Evolutionary conservation across 2,113 vertebrate species (phyloP).

Genomic region (Microtus richardsoni): DNA sequence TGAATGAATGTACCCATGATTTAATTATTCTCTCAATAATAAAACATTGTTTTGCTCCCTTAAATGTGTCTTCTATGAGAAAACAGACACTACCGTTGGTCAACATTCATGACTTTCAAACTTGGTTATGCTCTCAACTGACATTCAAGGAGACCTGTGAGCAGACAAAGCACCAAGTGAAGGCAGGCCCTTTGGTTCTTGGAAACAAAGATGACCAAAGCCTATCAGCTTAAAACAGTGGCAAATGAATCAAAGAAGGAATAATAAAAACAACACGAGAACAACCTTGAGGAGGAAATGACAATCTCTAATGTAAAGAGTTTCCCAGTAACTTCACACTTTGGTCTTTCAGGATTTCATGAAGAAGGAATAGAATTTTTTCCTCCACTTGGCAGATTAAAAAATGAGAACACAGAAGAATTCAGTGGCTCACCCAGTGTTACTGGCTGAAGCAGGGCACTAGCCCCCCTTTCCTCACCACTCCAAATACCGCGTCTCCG

Average conservation of each 20-base stretch:
- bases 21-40: conserved; percentile 24
- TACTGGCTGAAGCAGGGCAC: background rate
- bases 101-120: conserved; percentile 28
- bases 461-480: background rate
- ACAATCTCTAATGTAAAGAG: background rate
- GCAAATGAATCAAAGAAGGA: background rate
- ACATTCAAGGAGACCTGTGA: background rate
- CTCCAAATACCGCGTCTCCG: background rate
- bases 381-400: background rate
- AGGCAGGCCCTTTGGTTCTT: background rate
- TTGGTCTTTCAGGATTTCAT: background rate
- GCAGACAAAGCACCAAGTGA: background rate
- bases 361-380: conserved; percentile 20
- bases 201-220: conserved; percentile 1
- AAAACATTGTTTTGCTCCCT: background rate
- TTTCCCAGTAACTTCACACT: conserved; percentile 7
- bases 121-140: background rate
- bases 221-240: background rate
- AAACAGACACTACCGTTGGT: background rate
- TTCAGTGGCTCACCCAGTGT: background rate
- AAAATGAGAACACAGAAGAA: background rate
- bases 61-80: conserved; percentile 35
- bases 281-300: background rate
- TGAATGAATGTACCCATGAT: background rate
- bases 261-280: background rate